These are phyloP conservation scores for Bubo bubo DNA, from an alignment of 2,113 vertebrate genomes.

Conservation along the genomic window DNA sequence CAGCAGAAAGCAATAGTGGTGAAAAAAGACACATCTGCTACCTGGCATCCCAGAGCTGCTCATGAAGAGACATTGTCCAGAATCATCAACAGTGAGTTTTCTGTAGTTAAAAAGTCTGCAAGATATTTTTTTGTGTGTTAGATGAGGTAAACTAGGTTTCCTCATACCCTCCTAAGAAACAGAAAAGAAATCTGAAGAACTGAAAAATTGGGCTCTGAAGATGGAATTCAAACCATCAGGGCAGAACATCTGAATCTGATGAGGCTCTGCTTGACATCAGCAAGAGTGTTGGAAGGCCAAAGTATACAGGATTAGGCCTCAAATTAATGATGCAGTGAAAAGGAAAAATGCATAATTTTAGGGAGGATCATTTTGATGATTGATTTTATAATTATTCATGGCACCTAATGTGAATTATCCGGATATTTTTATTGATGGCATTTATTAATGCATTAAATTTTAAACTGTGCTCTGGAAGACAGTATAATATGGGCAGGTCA, in stretches of 20 bases:
- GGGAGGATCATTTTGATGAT: slow-evolving; percentile 56
- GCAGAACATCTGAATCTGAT: slow-evolving; percentile 41
- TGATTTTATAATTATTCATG: slow-evolving; percentile 71
- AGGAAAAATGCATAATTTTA: slow-evolving; percentile 57
- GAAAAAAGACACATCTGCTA: neutral
- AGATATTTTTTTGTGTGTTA: neutral
- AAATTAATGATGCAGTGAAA: slow-evolving; percentile 60
- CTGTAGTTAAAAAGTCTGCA: neutral
- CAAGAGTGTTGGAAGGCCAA: neutral
- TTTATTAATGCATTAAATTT: slow-evolving; percentile 73
- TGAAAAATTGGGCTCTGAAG: neutral
- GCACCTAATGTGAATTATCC: slow-evolving; percentile 46
- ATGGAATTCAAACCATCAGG: neutral
- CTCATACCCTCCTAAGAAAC: neutral
- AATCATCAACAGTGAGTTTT: neutral
- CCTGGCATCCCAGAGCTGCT: neutral
- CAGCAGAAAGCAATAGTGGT: neutral
- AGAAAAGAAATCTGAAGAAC: neutral
- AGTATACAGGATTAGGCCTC: neutral
- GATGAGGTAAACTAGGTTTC: neutral
- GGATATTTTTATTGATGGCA: slow-evolving; percentile 58
- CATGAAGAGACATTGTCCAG: neutral
- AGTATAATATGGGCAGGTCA: neutral
- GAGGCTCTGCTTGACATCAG: slow-evolving; percentile 19
- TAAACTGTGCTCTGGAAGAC: slow-evolving; percentile 40